phyloP scores from a whole-genome alignment of 2,113 vertebrate species.

The Philantomba maxwellii region DNA sequence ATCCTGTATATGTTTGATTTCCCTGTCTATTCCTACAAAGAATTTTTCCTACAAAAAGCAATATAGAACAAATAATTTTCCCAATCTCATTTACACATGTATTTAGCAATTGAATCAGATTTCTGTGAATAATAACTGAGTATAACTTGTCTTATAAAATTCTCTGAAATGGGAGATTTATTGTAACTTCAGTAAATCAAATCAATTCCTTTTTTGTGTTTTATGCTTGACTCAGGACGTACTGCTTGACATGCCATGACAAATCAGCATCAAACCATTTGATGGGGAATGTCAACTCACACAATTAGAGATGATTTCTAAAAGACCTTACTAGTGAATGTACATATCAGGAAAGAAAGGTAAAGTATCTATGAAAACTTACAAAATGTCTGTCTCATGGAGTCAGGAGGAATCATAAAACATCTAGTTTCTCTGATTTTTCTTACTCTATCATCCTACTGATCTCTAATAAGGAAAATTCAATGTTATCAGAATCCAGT shows the following conservation, averaged over 20 bases:
- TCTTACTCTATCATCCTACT: background rate
- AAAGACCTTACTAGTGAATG: background rate
- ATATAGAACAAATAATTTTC: background rate
- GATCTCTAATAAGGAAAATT: background rate
- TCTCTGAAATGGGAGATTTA: background rate
- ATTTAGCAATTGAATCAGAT: background rate
- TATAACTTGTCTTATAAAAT: background rate
- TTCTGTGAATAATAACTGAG: background rate
- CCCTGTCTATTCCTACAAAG: background rate
- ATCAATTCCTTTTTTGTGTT: background rate
- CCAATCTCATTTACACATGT: background rate
- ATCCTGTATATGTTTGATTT: background rate
- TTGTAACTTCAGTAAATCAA: background rate
- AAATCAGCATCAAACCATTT: background rate
- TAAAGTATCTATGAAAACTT: background rate
- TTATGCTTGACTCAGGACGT: background rate
- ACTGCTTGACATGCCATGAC: background rate
- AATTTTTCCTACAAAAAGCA: background rate
- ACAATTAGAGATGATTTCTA: background rate
- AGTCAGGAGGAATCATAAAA: background rate
- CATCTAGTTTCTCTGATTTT: background rate
- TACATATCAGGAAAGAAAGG: background rate
- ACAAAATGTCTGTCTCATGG: background rate
- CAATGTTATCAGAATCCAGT: background rate
- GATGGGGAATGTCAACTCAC: background rate